Conservation (phyloP, 2,113 vertebrate genomes). For the Vulpes ferrilata region DNA sequence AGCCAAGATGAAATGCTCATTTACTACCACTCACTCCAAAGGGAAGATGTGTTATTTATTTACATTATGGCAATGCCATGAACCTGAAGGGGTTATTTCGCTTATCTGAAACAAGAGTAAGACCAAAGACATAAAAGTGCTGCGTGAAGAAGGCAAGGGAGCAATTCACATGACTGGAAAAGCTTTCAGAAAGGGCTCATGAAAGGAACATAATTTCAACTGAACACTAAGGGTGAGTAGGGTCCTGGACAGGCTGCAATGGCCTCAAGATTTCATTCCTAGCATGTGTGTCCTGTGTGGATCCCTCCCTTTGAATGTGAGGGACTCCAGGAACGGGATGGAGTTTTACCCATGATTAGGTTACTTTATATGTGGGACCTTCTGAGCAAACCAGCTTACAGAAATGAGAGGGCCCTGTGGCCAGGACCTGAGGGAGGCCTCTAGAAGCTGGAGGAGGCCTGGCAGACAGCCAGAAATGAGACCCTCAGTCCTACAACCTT, state of each 20-base stretch:
- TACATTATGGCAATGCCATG: neutral
- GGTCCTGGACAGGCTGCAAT: neutral
- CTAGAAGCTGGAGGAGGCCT: neutral
- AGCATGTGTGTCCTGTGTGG: accelerated
- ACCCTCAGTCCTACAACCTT: no score
- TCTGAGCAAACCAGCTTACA: neutral
- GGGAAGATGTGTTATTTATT: neutral
- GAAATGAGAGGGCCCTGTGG: accelerated
- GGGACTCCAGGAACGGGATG: no score
- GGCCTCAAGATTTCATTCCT: accelerated
- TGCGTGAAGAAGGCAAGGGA: neutral
- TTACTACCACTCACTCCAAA: neutral
- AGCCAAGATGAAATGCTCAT: neutral
- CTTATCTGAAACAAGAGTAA: neutral
- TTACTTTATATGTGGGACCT: neutral
- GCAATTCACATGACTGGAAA: neutral
- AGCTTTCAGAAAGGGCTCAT: neutral
- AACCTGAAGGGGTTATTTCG: neutral
- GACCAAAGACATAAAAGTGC: neutral
- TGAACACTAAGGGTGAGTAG: neutral
- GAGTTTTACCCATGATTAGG: neutral
- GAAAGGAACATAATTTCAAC: neutral
- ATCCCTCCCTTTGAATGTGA: neutral
- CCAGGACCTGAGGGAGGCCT: neutral
- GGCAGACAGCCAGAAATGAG: accelerated